Evolutionary conservation across 1,140 invertebrate species (phyloP).

Genomic region (Papilio xuthus): DNA sequence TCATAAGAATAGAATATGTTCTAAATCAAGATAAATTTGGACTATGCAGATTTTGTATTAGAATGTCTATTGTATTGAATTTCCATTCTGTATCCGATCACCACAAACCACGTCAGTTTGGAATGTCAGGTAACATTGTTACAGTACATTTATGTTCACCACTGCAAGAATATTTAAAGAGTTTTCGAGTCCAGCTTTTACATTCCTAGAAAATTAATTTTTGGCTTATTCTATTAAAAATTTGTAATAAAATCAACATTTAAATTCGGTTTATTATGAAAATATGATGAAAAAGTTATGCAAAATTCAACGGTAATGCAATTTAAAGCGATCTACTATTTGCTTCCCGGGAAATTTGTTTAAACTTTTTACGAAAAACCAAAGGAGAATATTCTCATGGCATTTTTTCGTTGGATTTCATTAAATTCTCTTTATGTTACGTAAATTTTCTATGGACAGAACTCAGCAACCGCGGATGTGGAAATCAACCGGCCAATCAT

Average conservation of each 20-base stretch:
- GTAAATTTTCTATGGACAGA: background rate
- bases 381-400: no score
- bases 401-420: background rate
- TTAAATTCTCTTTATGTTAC: background rate
- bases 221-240: no score
- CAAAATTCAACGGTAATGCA: no score
- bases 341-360: no score
- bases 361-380: no score
- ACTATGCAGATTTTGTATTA: background rate
- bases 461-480: constrained; percentile 29
- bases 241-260: no score
- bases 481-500: constrained; percentile 26
- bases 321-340: no score
- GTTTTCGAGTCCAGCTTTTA: background rate
- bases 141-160: background rate
- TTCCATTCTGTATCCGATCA: background rate
- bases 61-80: background rate
- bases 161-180: background rate
- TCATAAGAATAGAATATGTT: background rate
- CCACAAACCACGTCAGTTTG: background rate
- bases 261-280: no score
- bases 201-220: background rate
- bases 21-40: background rate
- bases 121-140: background rate
- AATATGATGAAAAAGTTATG: no score